Conservation (phyloP, 2,888 invertebrate species). For the Drosophila paracracens region DNA sequence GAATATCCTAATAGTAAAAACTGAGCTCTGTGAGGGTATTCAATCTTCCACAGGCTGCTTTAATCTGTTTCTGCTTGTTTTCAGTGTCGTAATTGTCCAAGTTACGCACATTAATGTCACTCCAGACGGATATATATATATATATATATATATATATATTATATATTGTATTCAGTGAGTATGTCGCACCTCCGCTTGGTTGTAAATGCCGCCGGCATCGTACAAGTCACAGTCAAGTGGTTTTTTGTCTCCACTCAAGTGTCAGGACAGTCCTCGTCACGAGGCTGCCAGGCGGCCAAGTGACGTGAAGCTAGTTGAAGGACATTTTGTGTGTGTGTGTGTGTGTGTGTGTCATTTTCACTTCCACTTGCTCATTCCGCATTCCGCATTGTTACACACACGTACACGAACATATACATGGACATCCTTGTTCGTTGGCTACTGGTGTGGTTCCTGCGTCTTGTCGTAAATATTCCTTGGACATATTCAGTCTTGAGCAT, state of each 20-base stretch:
- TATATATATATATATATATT: constrained; percentile 1
- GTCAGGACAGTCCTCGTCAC: constrained; percentile 58
- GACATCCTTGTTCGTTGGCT: constrained; percentile 31
- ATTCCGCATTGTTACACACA: constrained; percentile 37
- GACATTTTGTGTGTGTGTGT: constrained; percentile 29
- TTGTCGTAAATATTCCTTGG: constrained; percentile 58
- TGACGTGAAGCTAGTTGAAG: constrained; percentile 55
- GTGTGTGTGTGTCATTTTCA: constrained; percentile 53
- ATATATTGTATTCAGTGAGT: not conserved
- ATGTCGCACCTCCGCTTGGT: constrained; percentile 40
- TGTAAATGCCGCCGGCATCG: constrained; percentile 21
- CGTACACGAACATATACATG: constrained; percentile 35
- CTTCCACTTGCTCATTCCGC: constrained; percentile 51
- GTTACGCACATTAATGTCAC: constrained; percentile 70
- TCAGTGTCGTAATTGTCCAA: constrained; percentile 67
- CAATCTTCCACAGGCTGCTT: not conserved
- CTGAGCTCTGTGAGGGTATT: constrained; percentile 9
- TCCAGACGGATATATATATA: constrained; percentile 8
- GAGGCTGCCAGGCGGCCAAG: constrained; percentile 57
- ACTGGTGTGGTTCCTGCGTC: constrained; percentile 34
- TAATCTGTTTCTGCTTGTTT: constrained; percentile 10
- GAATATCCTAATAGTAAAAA: too few species aligned
- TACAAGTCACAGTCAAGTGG: constrained; percentile 70
- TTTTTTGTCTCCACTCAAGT: constrained; percentile 77
- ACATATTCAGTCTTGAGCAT: constrained; percentile 33